Evolutionary conservation across 2,888 invertebrate species (phyloP).

Genomic region (Arrhopalites spinosus): DNA sequence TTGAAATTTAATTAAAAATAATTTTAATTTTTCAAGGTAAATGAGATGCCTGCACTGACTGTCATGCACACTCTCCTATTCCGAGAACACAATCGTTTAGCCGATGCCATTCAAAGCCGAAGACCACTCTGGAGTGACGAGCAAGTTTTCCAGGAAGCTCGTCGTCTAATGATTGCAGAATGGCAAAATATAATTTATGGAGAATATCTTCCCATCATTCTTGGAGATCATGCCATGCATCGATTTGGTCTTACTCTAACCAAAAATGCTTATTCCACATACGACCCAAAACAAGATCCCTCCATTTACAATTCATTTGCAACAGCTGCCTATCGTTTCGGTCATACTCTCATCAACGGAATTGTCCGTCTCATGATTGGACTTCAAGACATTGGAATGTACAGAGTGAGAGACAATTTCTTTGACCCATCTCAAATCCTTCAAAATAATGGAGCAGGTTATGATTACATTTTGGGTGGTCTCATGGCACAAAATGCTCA

Average conservation of each 20-base stretch:
- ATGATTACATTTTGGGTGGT: constrained; percentile 50
- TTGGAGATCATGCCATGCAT: constrained; percentile 46
- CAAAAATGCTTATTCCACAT: constrained; percentile 32
- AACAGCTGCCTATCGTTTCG: constrained; percentile 53
- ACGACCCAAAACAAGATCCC: constrained; percentile 45
- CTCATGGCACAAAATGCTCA: constrained; percentile 53
- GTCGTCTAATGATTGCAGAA: constrained; percentile 50
- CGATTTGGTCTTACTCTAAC: constrained; percentile 38
- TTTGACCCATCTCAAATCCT: constrained; percentile 50
- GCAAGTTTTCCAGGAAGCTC: constrained; percentile 48
- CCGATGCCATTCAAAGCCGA: constrained; percentile 34
- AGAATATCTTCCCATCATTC: constrained; percentile 51
- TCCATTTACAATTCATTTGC: constrained; percentile 51
- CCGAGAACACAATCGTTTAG: constrained; percentile 53
- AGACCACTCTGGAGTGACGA: constrained; percentile 47
- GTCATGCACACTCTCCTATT: constrained; percentile 51
- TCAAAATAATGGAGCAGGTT: constrained; percentile 46
- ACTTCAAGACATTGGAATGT: constrained; percentile 43
- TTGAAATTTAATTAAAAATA: too few species aligned
- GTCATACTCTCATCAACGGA: constrained; percentile 54
- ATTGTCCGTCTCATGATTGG: constrained; percentile 46
- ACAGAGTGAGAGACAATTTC: constrained; percentile 52
- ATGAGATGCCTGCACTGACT: constrained; percentile 56
- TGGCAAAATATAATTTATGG: constrained; percentile 55
- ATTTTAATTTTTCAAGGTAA: constrained; percentile 39